Conservation (phyloP, 2,113 vertebrate species). For the Dendrocopos noguchii region DNA sequence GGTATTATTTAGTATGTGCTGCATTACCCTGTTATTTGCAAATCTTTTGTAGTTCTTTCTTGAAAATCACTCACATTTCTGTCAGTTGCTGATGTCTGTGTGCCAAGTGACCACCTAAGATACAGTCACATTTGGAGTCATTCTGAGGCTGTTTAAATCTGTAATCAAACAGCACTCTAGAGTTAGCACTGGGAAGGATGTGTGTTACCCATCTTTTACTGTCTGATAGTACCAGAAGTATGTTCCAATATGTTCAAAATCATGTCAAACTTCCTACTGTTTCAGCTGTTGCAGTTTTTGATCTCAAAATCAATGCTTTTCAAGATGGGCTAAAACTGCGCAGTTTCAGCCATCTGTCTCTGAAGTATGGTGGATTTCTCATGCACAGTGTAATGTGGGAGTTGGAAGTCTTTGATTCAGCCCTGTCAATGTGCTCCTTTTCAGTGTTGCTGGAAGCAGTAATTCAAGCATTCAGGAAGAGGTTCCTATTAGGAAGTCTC, state of each 20-base stretch:
- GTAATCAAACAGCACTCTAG: neutral
- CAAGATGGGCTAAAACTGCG: neutral
- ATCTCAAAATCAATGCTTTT: neutral
- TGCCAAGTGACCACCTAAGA: neutral
- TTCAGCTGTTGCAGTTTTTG: neutral
- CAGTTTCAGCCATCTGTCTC: neutral
- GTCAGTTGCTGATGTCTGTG: neutral
- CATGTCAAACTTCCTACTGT: neutral
- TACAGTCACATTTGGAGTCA: neutral
- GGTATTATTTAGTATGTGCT: neutral
- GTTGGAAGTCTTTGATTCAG: neutral
- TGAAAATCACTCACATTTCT: neutral
- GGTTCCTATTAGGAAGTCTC: conserved; percentile 73
- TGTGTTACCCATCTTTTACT: neutral
- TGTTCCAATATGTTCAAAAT: neutral
- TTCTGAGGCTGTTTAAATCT: neutral
- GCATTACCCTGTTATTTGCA: neutral
- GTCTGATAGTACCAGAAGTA: neutral
- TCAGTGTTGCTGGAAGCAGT: conserved; percentile 69
- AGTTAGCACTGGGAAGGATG: neutral
- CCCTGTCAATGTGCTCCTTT: neutral
- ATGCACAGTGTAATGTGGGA: neutral
- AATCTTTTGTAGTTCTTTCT: neutral
- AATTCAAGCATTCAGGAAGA: conserved; percentile 82
- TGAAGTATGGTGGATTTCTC: neutral